A percentile compares a stretch with the other conserved stretches of the same genome.
phyloP scores from a whole-genome alignment of 2,797 vertebrate genomes.

The Percopsis omiscomaycus region DNA sequence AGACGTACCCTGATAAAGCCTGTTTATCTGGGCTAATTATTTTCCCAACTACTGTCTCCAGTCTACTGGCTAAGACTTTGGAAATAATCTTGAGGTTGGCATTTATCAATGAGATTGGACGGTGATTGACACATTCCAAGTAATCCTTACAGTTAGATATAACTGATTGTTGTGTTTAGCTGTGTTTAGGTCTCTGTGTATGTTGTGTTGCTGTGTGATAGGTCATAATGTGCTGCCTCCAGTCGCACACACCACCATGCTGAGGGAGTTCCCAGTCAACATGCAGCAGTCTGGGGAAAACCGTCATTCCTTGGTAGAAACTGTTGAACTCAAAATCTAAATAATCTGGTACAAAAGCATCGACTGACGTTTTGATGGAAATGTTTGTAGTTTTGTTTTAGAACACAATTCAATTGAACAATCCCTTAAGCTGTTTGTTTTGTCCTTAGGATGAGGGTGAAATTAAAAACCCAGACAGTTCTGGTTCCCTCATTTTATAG shows the following conservation, averaged over 20 bases:
- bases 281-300: conserved; percentile 63
- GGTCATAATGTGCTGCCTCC: conserved; percentile 94
- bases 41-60: conserved; percentile 16
- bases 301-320: no score
- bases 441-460: no score
- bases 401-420: no score
- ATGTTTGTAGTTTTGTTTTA: no score
- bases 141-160: conserved; percentile 7
- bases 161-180: no score
- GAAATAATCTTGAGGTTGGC: conserved; percentile 21
- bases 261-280: conserved; percentile 84
- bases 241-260: conserved; percentile 93
- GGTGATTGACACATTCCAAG: conserved; percentile 16
- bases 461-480: conserved; percentile 1
- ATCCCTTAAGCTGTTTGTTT: no score
- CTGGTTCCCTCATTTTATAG: conserved; percentile 42
- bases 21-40: conserved; percentile 16
- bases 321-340: no score
- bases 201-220: conserved; percentile 51
- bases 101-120: conserved; percentile 27
- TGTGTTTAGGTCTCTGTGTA: no score
- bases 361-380: no score
- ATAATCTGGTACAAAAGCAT: no score
- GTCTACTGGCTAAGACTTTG: conserved; percentile 17
- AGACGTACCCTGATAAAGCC: conserved; percentile 23